phyloP scores from a whole-genome alignment of 1,140 invertebrate species.

The Bombus impatiens region DNA sequence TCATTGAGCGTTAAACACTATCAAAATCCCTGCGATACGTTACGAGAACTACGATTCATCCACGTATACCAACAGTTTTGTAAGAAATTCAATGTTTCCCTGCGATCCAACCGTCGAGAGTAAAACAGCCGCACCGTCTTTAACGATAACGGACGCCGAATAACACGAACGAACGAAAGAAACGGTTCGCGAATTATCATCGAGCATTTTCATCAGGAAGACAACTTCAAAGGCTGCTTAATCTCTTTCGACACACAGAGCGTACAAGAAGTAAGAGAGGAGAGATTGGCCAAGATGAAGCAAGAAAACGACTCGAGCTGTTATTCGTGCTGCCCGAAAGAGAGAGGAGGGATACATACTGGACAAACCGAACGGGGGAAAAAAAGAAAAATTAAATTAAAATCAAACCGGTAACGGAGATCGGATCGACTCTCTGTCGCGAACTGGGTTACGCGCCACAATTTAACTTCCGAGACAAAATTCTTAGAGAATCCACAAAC shows the following conservation, averaged over 20 bases:
- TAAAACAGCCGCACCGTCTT: background rate
- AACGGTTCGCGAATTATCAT: background rate
- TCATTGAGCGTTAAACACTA: background rate
- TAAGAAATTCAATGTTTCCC: background rate
- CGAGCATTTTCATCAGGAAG: background rate
- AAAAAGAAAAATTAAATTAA: conserved; percentile 46
- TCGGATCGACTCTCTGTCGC: background rate
- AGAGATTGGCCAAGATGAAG: conserved; percentile 26
- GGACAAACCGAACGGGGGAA: background rate
- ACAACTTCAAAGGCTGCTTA: background rate
- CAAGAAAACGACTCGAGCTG: conserved; percentile 1
- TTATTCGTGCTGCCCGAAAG: background rate
- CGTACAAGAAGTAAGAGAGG: conserved; percentile 2
- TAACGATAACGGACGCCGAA: background rate
- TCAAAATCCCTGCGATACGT: rapidly evolving
- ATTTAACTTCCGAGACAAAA: background rate
- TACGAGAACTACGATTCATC: background rate
- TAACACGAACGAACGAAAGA: background rate
- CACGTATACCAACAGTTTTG: too few relatives aligned
- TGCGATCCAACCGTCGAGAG: too few relatives aligned
- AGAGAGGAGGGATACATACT: conserved; percentile 19
- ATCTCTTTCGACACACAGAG: background rate
- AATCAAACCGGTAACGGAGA: conserved; percentile 22
- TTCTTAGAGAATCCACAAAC: background rate
- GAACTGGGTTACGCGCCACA: conserved; percentile 16